A percentile compares a stretch with the other conserved stretches of the same genome.
Evolutionary conservation across 2,113 vertebrate species (phyloP).

Genomic region (Furnarius figulus): DNA sequence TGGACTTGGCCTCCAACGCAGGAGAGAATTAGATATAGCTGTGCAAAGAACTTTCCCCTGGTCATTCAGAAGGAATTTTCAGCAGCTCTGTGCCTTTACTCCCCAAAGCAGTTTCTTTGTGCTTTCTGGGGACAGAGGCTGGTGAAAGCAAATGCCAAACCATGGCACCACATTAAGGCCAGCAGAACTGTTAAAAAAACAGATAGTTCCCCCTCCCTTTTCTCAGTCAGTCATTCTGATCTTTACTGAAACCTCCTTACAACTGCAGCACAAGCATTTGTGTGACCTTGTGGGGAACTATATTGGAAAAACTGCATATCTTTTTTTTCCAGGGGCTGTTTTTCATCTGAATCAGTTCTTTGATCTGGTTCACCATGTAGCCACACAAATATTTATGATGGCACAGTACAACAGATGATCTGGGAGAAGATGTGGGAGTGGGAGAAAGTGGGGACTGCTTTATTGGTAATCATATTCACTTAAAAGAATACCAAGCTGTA

Average conservation of each 20-base stretch:
- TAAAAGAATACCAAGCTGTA: slow-evolving; percentile 1
- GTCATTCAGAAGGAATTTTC: not conserved
- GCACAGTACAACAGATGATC: slow-evolving; percentile 28
- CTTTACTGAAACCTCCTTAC: not conserved
- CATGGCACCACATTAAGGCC: not conserved
- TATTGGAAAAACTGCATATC: not conserved
- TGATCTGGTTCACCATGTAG: not conserved
- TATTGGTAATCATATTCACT: not conserved
- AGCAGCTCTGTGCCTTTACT: not conserved
- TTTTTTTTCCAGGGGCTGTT: not conserved
- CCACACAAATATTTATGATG: slow-evolving; percentile 50
- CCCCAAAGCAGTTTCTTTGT: not conserved
- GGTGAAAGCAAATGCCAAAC: not conserved
- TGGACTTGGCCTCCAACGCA: not conserved
- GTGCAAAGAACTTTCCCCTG: not conserved
- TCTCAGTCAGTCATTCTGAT: not conserved
- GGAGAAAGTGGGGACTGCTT: not conserved
- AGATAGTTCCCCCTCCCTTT: not conserved
- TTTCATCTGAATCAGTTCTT: not conserved
- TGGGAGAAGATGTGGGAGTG: not conserved
- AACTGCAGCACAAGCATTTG: slow-evolving; percentile 24
- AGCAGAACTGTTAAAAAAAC: not conserved
- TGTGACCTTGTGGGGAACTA: slow-evolving; percentile 6
- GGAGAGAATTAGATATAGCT: not conserved
- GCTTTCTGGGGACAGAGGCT: not conserved